Evolutionary conservation across 2,888 invertebrate species (phyloP), one percentile per base, ranked within the genome.

Genomic region (Plutella xylostella): DNA sequence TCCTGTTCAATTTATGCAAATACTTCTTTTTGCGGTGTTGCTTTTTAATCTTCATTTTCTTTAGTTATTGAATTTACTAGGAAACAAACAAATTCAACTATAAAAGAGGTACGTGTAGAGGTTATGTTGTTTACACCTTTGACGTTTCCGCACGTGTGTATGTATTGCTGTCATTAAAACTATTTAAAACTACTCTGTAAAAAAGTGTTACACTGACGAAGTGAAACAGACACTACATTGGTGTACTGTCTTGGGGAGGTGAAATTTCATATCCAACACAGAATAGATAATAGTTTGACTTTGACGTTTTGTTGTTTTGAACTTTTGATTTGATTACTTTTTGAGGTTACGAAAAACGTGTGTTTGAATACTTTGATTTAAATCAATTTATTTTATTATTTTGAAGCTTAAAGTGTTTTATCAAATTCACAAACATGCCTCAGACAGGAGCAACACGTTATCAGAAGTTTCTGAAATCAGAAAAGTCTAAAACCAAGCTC

Each of bases 401-500:
- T 22, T 22, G 5, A 22, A 22, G 5, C 6, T 22, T 22, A 6
- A 6, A 6, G 22, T 22, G 22, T 5, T 22, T 5, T 22, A 22
- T 9, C 9, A 9, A 22, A n/a, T n/a, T n/a, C n/a, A n/a, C n/a
- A n/a, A 39, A 17, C 11, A 82, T 83, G 83, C 74, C 79, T 48
- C 68, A 84, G 62, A 76, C 75, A 17, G 82, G 82, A n/a, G 79
- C 80, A 46, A 83, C 85, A 5, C 67, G 87, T 19, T 90, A 92
- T 61, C 90, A 91, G 63, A 94, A 93, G 61, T 87, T 90, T 56
- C 72, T 93, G 3, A 92, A 92, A 55, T 87, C 91, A 0, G 96
- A 97, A 68, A 96, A 94, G 64, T 88, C 93, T 0, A 97, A 97
- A 85, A 90, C 93, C 0, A 95, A 97, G 68, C 71, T 97, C 25